phyloP scores from a whole-genome alignment of 2,888 invertebrate species.

The Hypsopygia costalis region DNA sequence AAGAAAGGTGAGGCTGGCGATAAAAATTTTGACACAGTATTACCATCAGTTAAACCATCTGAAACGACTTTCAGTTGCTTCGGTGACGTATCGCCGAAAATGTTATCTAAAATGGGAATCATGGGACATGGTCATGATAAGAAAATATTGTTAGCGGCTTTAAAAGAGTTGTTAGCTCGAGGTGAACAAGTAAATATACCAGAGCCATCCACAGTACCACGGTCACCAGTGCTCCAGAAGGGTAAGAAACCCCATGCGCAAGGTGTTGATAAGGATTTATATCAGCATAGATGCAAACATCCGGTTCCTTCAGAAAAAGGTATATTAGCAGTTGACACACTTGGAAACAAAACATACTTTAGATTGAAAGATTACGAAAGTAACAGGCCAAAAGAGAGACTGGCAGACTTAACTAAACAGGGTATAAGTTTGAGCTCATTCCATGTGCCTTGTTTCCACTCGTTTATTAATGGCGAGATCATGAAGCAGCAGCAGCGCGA shows the following conservation, averaged over 20 bases:
- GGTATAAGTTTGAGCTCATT: constrained; percentile 66
- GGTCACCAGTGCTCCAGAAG: constrained; percentile 24
- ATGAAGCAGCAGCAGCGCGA: constrained; percentile 47
- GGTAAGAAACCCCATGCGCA: constrained; percentile 15
- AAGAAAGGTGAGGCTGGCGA: constrained; percentile 22
- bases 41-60: constrained; percentile 27
- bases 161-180: constrained; percentile 44
- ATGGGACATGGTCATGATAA: constrained; percentile 64
- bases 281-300: constrained; percentile 45
- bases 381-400: constrained; percentile 43
- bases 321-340: constrained; percentile 45
- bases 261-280: constrained; percentile 11
- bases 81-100: constrained; percentile 49
- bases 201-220: constrained; percentile 35
- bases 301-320: constrained; percentile 54
- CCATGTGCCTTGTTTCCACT: constrained; percentile 63
- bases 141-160: constrained; percentile 42
- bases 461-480: constrained; percentile 53
- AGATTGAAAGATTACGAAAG: constrained; percentile 38
- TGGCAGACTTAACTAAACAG: constrained; percentile 35
- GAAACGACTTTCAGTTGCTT: constrained; percentile 64
- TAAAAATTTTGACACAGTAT: constrained; percentile 24
- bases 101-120: constrained; percentile 61
- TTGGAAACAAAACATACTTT: constrained; percentile 59
- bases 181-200: constrained; percentile 55